Evolutionary conservation across 2,113 vertebrate species (phyloP), one percentile per base, ranked within the genome.

Genomic region (Pycnonotus jocosus): DNA sequence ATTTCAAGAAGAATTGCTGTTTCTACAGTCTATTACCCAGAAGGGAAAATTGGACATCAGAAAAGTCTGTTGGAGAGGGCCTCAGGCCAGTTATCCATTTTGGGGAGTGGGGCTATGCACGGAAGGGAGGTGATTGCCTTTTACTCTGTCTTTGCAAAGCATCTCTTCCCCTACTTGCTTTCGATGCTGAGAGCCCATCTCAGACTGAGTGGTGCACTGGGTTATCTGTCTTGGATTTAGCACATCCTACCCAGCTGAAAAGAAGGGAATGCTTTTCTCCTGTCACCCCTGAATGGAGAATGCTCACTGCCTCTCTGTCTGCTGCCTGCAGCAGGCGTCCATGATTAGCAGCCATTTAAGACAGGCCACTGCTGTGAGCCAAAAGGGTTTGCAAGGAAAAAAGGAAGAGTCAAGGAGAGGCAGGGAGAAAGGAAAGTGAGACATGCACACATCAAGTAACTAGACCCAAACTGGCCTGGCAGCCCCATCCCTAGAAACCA

Each of bases 401-500:
- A 84, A 81, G 71, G 30, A 86, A 94, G 62, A 64, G 74, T 69
- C 0, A 30, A 91, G 37, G 81, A 94, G 61, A 94, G 54, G 83
- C 53, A 88, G 81, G 25, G 51, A 86, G 65, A 92, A 86, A 90
- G 90, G 65, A 57, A 95, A 96, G 80, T 50, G 65, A 72, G 69
- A 92, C 60, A 17, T 44, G 66, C 58, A 82, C 88, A 62, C 86
- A 82, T 42, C 35, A 57, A 91, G 91, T 90, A 90, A 88, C 95
- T 87, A 86, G 92, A 92, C 93, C 93, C 92, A 92, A 97, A 96
- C 91, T 93, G 91, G 70, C 62, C 72, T 83, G 70, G 87, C 87
- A 96, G 92, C 65, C 86, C 88, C 96, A 98, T 98, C 98, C 98
- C 98, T 97, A 88, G 90, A 93, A 96, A 97, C 98, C 97, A 97